Base-by-base conservation (phyloP, 2,113 vertebrate genomes). In the Fregetta grallaria region DNA sequence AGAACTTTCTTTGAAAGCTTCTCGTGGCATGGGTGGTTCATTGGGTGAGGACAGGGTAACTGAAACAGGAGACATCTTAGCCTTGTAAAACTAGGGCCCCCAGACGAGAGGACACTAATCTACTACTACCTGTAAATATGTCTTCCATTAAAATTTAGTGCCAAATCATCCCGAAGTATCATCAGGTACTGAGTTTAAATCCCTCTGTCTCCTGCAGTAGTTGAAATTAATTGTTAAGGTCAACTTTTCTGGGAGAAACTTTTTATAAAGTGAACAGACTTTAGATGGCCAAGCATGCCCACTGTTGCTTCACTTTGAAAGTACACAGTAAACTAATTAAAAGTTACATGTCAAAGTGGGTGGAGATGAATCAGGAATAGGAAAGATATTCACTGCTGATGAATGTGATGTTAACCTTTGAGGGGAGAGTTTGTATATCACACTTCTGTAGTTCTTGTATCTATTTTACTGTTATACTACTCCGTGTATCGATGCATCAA, bases 21-120 rank as follows among this genome's bases (percentile, higher is more conserved):
- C 22, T 30, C 0, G 0, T 53, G 42, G 10, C 21, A 23, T 10
- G 22, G 27, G 34, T 26, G 55, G 36, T 40, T 40, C 18, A 7
- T 7, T 45, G 65, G 11, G 11, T 65, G 58, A 65, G 65, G 32
- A 15, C 12, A 30, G 15, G 26, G 18, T 19, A 29, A 17, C 21
- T 42, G 44, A 56, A 61, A 13, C 5, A 13, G 34, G 20, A 72
- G 29, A n/a, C 0, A 0, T 10, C 8, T 26, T 7, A 13, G 17
- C 14, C 50, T 25, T 45, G 8, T 77, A 40, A 72, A 70, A 22
- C 29, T 12, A 25, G 14, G 42, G 19, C 38, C 12, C 10, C 10
- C 12, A 23, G 42, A 13, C 34, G 34, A 59, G 12, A 29, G 20
- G 32, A 30, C 3, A 3, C 11, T 13, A 3, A 42, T 32, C 9